Evolutionary conservation across 2,888 invertebrate genomes (phyloP).

Genomic region (Xylota segnis): DNA sequence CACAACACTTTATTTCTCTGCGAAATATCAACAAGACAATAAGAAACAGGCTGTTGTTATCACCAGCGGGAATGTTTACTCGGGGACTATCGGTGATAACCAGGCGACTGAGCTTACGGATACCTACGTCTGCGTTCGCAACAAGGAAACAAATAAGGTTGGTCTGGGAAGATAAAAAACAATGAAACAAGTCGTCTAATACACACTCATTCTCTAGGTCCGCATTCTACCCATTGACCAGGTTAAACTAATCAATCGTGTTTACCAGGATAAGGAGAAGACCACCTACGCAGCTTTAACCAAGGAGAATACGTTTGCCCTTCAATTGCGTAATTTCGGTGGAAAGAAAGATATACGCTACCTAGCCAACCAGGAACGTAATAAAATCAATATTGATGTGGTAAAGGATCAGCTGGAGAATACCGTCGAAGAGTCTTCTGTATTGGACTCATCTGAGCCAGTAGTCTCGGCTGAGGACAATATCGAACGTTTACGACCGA

Average conservation of each 20-base stretch:
- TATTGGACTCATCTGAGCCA: conserved; percentile 66
- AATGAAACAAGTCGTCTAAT: neutral
- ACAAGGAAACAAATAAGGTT: conserved; percentile 81
- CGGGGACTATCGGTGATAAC: conserved; percentile 77
- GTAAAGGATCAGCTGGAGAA: conserved; percentile 81
- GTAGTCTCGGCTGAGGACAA: conserved; percentile 75
- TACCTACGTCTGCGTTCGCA: conserved; percentile 81
- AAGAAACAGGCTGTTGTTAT: conserved; percentile 78
- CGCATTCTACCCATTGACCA: conserved; percentile 81
- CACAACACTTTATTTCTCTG: conserved; percentile 77
- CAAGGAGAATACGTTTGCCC: conserved; percentile 78
- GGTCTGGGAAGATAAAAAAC: neutral
- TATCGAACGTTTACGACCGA: conserved; percentile 80
- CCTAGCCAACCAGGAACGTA: conserved; percentile 80
- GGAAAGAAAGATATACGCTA: conserved; percentile 80
- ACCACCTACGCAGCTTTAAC: conserved; percentile 70
- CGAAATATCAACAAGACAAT: conserved; percentile 62
- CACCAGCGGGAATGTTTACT: conserved; percentile 79
- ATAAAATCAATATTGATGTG: conserved; percentile 81
- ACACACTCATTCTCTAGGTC: conserved; percentile 73
- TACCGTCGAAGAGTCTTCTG: conserved; percentile 78
- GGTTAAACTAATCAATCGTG: conserved; percentile 80
- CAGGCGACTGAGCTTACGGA: conserved; percentile 78
- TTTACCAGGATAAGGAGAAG: conserved; percentile 79
- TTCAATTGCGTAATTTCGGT: conserved; percentile 81